Evolutionary conservation across 2,888 invertebrate species (phyloP), one percentile per base, ranked within the genome.

Genomic region (Tanypteryx hageni): DNA sequence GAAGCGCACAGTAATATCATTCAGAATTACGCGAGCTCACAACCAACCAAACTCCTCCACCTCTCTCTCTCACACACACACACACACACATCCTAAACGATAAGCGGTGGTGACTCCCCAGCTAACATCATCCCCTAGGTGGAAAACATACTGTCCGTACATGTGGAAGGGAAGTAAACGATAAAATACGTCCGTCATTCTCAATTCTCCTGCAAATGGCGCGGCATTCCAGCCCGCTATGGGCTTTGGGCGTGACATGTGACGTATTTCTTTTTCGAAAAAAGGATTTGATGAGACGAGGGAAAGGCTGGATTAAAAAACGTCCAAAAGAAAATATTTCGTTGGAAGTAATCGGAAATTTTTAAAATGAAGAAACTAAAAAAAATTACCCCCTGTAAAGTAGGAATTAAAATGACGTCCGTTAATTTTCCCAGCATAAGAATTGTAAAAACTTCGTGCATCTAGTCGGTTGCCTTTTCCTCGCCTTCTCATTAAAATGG

Each of bases 1-100:
- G 86, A 27, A 31, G 10, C 44, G 89, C 89, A 16, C 27, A 18
- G 89, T 64, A 89, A 89, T 89, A 64, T 64, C 89, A 64, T 89
- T 89, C 64, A 31, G 86, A 61, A 61, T 61, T 61, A 31, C 86
- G 86, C 86, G 86, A 86, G 84, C 18, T 61, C 18, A 18, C 84
- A 84, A 84, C 84, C 84, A 84, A 59, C 27, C 57, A 9, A 58
- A 57, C 59, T 57, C 8, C n/a, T 58, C n/a, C 57, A 56, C 58
- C n/a, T 22, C 58, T 58, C 56, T 56, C 57, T 57, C 84, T 18
- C 22, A 27, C 1, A 14, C 76, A 27, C 13, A 76, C 76, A 27
- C 22, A 27, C 57, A 56, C 57, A 22, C 22, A 27, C 1, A 14
- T 22, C 11, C 27, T 13, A 27, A 76, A 76, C 27, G 22, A 76